Percentiles rank a stretch among this genome's conserved stretches.
Conservation (phyloP, 2,113 vertebrate genomes). For the Corythornis madagascariensis region DNA sequence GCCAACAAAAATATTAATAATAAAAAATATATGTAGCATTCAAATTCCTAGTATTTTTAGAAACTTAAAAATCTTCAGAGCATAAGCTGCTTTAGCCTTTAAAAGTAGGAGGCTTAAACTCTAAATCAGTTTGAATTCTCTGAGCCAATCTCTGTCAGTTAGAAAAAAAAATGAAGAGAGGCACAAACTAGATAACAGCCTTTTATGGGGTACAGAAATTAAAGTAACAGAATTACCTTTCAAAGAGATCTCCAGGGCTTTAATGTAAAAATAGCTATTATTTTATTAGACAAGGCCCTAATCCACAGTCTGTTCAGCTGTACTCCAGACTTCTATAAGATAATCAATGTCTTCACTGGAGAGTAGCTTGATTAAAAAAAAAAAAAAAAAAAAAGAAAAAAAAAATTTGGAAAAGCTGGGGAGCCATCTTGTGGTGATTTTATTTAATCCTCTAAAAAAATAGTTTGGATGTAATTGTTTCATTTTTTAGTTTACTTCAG, state of each 20-base stretch:
- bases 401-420: constrained; percentile 27
- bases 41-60: constrained; percentile 28
- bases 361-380: neutral
- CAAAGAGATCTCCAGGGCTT: constrained; percentile 71
- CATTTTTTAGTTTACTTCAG: neutral
- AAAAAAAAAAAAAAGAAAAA: neutral
- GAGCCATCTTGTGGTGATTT: constrained; percentile 68
- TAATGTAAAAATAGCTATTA: constrained; percentile 77
- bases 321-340: constrained; percentile 63
- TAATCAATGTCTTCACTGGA: constrained; percentile 65
- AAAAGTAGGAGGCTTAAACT: constrained; percentile 62
- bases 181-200: constrained; percentile 70
- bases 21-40: neutral
- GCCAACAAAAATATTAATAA: neutral
- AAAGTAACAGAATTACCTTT: constrained; percentile 74
- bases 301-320: constrained; percentile 65
- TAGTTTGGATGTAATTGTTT: neutral
- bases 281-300: constrained; percentile 73
- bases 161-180: constrained; percentile 38
- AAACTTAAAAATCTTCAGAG: constrained; percentile 33
- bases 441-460: neutral
- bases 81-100: constrained; percentile 63
- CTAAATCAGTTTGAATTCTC: constrained; percentile 69
- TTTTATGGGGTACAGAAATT: constrained; percentile 73
- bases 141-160: constrained; percentile 42